Base-by-base conservation (phyloP, 2,888 invertebrate species). In the Tromatobia lineatoria region DNA sequence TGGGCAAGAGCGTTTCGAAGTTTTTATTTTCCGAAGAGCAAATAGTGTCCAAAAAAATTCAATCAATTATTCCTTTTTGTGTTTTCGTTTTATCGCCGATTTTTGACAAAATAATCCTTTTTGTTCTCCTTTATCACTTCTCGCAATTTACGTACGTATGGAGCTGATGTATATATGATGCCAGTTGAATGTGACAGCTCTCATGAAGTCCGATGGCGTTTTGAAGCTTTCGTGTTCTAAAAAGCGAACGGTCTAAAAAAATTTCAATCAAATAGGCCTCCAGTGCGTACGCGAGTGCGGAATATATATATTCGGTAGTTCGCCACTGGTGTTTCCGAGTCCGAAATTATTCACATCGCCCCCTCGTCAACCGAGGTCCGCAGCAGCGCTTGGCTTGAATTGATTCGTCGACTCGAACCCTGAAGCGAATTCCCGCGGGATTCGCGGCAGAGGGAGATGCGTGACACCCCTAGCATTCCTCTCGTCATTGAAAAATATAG, bases 401-500 rank as follows among this genome's bases (percentile, higher is more conserved):
- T 78, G 77, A 74, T 84, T 70, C 83, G 77, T 80, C 80, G 74
- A 74, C 61, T 80, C 69, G 80, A 78, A 80, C 54, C 74, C 64
- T 74, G 77, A 38, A 67, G 66, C 42, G 18, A 61, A 78, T 70
- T 78, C 78, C 84, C 84, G 50, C 61, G 80, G 57, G 80, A 50
- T 20, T 59, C 23, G 50, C 29, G 20, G n/a, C 4, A 13, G 61
- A 34, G 34, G n/a, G 34, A 64, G 64, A 75, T 61, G 61, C 73
- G 11, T 47, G 47, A 20, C 52, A 38, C 20, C 38, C 34, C 75
- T 10, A 20, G 61, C 38, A 34, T n/a, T 61, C n/a, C 23, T 61
- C 64, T 34, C 50, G 50, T 61, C 75, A 64, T 64, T 23, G 47
- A 50, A 64, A 50, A 47, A 47, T 61, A 61, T 47, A 20, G 73